These are phyloP conservation scores for Allygus modestus DNA, from an alignment of 2,888 invertebrate genomes.

Conservation along the genomic window DNA sequence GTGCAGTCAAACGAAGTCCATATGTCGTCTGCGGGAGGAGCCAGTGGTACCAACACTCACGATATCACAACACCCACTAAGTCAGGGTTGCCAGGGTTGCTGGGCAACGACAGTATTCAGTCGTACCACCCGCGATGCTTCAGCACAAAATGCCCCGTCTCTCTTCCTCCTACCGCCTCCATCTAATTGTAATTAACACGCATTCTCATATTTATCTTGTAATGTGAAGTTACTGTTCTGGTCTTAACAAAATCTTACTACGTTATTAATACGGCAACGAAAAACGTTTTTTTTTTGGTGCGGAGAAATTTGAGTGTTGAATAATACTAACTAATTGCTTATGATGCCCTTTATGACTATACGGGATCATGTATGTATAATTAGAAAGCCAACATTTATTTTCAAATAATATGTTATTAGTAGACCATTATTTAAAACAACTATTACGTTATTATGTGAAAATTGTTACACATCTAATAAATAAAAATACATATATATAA, in stretches of 20 bases:
- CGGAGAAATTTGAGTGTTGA: no score
- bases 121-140: not conserved
- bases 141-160: not conserved
- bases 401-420: no score
- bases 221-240: not conserved
- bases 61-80: conserved; percentile 20
- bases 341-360: no score
- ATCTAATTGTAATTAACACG: not conserved
- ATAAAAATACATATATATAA: no score
- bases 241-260: not conserved
- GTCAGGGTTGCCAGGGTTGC: conserved; percentile 30
- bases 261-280: no score
- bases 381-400: no score
- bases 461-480: no score
- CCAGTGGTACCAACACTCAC: conserved; percentile 10
- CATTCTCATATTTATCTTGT: not conserved
- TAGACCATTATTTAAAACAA: no score
- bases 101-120: not conserved
- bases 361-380: no score
- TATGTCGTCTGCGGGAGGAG: not conserved
- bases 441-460: no score
- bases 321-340: no score
- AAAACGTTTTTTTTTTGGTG: no score
- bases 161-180: not conserved
- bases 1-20: not conserved